Evolutionary conservation across 2,797 vertebrate species (phyloP), one percentile per base, ranked within the genome.

Genomic region (Notolepis coatsorum): DNA sequence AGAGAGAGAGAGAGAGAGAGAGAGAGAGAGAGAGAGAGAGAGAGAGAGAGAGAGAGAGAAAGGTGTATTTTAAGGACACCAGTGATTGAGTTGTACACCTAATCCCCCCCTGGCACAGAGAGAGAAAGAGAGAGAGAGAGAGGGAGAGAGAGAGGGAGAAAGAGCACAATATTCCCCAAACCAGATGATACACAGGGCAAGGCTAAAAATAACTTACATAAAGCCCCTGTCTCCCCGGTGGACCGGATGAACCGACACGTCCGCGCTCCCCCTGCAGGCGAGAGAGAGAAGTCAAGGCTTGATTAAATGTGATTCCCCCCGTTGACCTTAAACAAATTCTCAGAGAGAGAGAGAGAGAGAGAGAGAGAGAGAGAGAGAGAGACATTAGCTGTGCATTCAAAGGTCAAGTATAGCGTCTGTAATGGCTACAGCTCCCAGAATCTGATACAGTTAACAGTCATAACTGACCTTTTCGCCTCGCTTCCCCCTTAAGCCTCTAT

Each of bases 381-480:
- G 7, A 57, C 3, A 61, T 31, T 52, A 41, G 2, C 2, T 30
- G 20, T 5, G 5, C 17, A n/a, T 27, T 45, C n/a, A 3, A 52
- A 49, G 60, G 48, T 48, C 20, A 47, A 53, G 15, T 7, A 23
- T 28, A 23, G n/a, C n/a, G 7, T 43, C 17, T 27, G 2, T 41
- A 21, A 48, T 7, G 6, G 28, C 15, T 55, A 37, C 10, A 28
- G 24, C 6, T 2, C 17, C 24, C 25, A 58, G 28, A 31, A 5
- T 23, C 15, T 48, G 41, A 30, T 21, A 15, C 24, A 1, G 48
- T 65, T 15, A 49, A 2, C 2, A 18, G 17, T 7, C 3, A 49
- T n/a, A 23, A 30, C 85, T 62, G 77, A 95, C 94, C 93, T 93
- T 93, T 60, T 68, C 82, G 38, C 94, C 94, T 37, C 10, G 77